These are phyloP conservation scores for Eupeodes luniger DNA, from an alignment of 2,888 invertebrate genomes.

Conservation along the genomic window DNA sequence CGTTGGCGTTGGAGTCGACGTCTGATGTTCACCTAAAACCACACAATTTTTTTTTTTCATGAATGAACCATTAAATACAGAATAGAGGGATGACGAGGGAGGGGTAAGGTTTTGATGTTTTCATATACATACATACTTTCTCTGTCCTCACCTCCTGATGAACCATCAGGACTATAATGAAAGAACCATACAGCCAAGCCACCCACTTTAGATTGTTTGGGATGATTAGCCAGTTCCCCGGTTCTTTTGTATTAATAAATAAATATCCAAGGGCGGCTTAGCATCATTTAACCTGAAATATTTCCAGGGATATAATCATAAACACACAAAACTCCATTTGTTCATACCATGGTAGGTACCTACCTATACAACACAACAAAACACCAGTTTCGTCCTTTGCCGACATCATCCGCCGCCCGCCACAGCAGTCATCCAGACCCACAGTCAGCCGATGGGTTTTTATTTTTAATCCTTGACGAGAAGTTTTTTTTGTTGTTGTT, in stretches of 20 bases:
- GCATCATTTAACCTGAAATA: slow-evolving; percentile 46
- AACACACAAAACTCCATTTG: background rate
- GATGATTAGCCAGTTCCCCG: slow-evolving; percentile 41
- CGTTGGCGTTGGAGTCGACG: background rate
- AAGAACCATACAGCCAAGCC: background rate
- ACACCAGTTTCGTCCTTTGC: background rate
- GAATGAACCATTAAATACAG: slow-evolving; percentile 34
- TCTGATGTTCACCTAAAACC: slow-evolving; percentile 29
- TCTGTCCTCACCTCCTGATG: background rate
- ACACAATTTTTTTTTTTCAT: slow-evolving; percentile 17
- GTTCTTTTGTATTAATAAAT: slow-evolving; percentile 42
- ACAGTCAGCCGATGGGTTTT: slow-evolving; percentile 16
- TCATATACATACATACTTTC: slow-evolving; percentile 2
- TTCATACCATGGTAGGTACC: too few species aligned
- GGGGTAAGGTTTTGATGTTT: background rate
- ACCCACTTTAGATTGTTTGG: slow-evolving; percentile 41
- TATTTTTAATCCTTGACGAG: slow-evolving; percentile 38
- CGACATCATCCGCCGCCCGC: background rate
- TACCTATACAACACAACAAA: background rate
- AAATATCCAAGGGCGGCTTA: slow-evolving; percentile 46
- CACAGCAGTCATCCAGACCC: background rate
- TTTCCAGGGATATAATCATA: slow-evolving; percentile 42
- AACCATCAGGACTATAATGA: too few species aligned
- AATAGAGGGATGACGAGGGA: background rate
- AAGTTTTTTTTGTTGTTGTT: background rate